A percentile compares a stretch with the other conserved stretches of the same genome.
Evolutionary conservation across 2,113 vertebrate genomes (phyloP).

Genomic region (Octodon degus): DNA sequence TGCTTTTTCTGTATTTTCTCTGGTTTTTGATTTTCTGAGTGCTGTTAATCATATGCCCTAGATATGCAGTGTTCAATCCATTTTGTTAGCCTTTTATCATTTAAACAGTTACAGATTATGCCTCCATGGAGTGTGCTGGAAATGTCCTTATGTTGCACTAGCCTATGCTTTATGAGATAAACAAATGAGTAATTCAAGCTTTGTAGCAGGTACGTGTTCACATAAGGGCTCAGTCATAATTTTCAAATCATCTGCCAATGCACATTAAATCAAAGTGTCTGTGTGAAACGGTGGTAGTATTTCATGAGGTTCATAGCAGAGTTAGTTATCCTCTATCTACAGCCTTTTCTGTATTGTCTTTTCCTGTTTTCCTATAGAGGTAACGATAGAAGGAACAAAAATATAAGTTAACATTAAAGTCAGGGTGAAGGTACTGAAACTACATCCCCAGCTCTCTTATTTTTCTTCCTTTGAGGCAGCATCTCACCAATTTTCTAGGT

Average conservation of each 20-base stretch:
- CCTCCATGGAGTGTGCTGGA: conserved; percentile 56
- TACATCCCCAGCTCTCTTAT: background rate
- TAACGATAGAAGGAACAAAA: background rate
- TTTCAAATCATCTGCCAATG: conserved; percentile 80
- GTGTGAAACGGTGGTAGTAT: conserved; percentile 79
- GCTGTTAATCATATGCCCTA: conserved; percentile 57
- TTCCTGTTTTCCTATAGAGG: background rate
- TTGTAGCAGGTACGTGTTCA: conserved; percentile 54
- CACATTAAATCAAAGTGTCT: conserved; percentile 82
- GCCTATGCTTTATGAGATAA: conserved; percentile 81
- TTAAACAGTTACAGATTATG: conserved; percentile 69
- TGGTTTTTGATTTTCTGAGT: conserved; percentile 33
- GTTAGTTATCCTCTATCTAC: conserved; percentile 80
- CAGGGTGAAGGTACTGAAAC: conserved; percentile 70
- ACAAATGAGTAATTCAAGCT: conserved; percentile 82
- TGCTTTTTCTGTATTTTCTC: conserved; percentile 48
- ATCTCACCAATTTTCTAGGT: background rate
- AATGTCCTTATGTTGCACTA: conserved; percentile 68
- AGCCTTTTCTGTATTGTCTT: background rate
- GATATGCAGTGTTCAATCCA: background rate
- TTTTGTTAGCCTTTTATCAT: conserved; percentile 70
- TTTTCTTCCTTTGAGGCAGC: background rate
- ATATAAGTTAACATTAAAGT: conserved; percentile 77
- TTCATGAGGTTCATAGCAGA: conserved; percentile 80
- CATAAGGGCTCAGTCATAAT: conserved; percentile 81